Conservation (phyloP, 2,888 invertebrate genomes). For the Mimas tiliae region DNA sequence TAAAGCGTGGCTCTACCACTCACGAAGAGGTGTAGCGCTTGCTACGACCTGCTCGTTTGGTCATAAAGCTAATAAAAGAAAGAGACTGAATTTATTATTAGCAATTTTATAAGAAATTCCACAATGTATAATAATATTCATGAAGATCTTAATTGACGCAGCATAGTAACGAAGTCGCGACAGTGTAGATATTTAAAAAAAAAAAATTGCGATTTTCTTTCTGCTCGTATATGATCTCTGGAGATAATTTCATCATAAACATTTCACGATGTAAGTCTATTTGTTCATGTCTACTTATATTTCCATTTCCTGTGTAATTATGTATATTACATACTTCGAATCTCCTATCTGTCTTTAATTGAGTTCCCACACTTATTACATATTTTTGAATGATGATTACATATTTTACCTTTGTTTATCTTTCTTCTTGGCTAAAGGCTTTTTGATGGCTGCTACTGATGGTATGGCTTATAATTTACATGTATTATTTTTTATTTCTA, state of each 20-base stretch:
- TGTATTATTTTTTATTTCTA: not conserved
- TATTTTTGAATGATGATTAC: not conserved
- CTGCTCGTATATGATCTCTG: not conserved
- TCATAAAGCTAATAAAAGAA: too few relatives aligned
- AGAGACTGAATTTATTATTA: too few relatives aligned
- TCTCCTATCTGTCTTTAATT: not conserved
- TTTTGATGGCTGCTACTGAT: not conserved
- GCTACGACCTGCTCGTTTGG: too few relatives aligned
- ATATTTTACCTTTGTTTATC: slow-evolving; percentile 9
- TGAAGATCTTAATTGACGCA: too few relatives aligned
- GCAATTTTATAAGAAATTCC: too few relatives aligned
- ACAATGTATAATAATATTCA: too few relatives aligned
- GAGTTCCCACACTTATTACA: slow-evolving; percentile 14
- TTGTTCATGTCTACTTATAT: slow-evolving; percentile 14
- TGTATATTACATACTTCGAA: not conserved
- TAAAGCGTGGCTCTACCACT: too few relatives aligned
- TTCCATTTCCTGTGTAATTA: slow-evolving; percentile 12
- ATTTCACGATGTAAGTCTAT: not conserved
- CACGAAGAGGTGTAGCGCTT: too few relatives aligned
- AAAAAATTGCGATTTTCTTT: not conserved
- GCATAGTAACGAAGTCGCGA: too few relatives aligned
- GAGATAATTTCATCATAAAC: slow-evolving; percentile 1
- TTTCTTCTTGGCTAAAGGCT: not conserved
- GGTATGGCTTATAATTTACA: slow-evolving; percentile 2
- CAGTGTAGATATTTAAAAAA: too few relatives aligned